Evolutionary conservation across 2,888 invertebrate genomes (phyloP).

Genomic region (Pachliopta kotzebuea): DNA sequence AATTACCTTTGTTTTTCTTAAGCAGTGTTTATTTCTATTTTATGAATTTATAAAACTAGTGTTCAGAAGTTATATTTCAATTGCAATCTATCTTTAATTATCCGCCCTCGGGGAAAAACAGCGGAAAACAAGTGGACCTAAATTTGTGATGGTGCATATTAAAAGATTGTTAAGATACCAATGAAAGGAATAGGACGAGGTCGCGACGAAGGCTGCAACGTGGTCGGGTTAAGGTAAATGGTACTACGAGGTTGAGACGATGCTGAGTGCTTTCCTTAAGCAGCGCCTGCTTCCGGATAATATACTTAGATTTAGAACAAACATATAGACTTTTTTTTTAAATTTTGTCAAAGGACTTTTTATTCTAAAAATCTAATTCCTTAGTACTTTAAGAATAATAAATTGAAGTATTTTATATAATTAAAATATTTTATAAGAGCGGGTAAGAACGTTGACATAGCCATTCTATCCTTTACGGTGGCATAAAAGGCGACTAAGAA

Average conservation of each 20-base stretch:
- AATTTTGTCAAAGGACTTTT: too few species aligned
- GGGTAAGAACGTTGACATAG: too few species aligned
- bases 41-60: too few species aligned
- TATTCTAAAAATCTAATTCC: too few species aligned
- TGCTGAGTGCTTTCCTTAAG: slow-evolving; percentile 56
- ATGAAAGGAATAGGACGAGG: slow-evolving; percentile 29
- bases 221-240: slow-evolving; percentile 29
- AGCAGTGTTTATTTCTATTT: too few species aligned
- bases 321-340: not conserved
- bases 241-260: slow-evolving; percentile 25
- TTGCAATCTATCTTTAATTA: not conserved
- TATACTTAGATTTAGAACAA: slow-evolving; percentile 11
- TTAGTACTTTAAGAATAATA: too few species aligned
- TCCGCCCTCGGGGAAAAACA: slow-evolving; percentile 4
- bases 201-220: slow-evolving; percentile 18
- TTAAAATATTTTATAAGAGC: too few species aligned
- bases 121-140: slow-evolving; percentile 9
- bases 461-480: too few species aligned
- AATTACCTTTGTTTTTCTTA: too few species aligned
- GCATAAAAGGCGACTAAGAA: too few species aligned
- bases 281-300: slow-evolving; percentile 40
- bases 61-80: too few species aligned
- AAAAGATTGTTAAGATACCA: slow-evolving; percentile 24
- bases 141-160: slow-evolving; percentile 21
- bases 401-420: too few species aligned